Conservation (phyloP, 2,797 vertebrate genomes). For the Brachymystax lenok region DNA sequence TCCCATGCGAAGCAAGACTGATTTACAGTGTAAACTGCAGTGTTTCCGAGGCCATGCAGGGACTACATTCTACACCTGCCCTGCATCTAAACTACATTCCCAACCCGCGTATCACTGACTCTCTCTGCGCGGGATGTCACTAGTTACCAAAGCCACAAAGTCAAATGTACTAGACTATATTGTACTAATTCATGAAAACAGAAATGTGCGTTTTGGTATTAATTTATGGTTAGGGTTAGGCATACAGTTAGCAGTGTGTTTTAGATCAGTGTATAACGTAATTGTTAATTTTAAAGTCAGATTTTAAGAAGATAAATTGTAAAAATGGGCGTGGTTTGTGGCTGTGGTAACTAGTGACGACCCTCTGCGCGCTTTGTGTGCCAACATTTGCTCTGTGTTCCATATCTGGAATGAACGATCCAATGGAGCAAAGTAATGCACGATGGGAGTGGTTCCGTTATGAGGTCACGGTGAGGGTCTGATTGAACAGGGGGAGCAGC, state of each 20-base stretch:
- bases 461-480: slow-evolving; percentile 67
- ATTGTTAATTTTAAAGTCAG: no score
- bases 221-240: no score
- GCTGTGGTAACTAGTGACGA: no score
- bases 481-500: slow-evolving; percentile 36
- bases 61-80: slow-evolving; percentile 48
- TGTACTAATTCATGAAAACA: no score
- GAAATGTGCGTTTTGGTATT: no score
- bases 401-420: slow-evolving; percentile 59
- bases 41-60: slow-evolving; percentile 6
- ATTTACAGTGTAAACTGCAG: background rate
- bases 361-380: slow-evolving; percentile 26
- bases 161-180: no score
- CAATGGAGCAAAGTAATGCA: slow-evolving; percentile 56
- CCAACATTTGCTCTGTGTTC: slow-evolving; percentile 60
- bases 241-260: no score
- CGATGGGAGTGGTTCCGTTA: slow-evolving; percentile 67
- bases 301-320: no score
- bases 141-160: no score
- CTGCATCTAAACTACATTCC: slow-evolving; percentile 34
- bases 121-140: background rate
- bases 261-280: no score
- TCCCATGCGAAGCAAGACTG: background rate
- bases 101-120: slow-evolving; percentile 26
- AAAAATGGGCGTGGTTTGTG: no score